Percentiles rank a stretch among this genome's conserved stretches.
Evolutionary conservation across 1,140 invertebrate genomes (phyloP).

Genomic region (Atopsyche davidsoni): DNA sequence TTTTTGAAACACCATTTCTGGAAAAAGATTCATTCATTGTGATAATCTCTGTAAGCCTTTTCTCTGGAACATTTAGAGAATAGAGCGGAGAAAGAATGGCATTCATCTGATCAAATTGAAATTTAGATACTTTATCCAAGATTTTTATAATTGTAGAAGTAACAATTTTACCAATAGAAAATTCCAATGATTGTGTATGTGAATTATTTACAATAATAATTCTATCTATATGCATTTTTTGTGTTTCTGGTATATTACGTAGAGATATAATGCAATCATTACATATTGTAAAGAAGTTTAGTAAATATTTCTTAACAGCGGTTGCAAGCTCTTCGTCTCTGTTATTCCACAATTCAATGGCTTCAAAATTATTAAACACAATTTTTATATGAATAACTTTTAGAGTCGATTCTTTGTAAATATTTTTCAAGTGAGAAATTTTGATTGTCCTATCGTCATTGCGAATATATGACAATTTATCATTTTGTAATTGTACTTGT

Average conservation of each 20-base stretch:
- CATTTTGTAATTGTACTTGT: neutral
- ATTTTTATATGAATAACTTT: conserved; percentile 12
- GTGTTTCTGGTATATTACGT: neutral
- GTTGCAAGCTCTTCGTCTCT: conserved; percentile 10
- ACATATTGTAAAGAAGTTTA: conserved; percentile 12
- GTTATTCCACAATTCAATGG: conserved; percentile 13
- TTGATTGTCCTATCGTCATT: neutral
- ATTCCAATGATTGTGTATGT: neutral
- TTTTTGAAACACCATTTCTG: conserved; percentile 5
- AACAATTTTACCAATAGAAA: conserved; percentile 9
- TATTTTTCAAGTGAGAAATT: neutral
- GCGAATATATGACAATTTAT: conserved; percentile 6
- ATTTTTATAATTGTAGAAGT: conserved; percentile 21
- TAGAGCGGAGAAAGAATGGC: conserved; percentile 11
- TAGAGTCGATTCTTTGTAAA: neutral
- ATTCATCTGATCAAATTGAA: conserved; percentile 19
- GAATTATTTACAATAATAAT: conserved; percentile 10
- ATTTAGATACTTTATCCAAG: conserved; percentile 6
- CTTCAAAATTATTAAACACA: conserved; percentile 19
- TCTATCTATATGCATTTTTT: conserved; percentile 20
- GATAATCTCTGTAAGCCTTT: conserved; percentile 21
- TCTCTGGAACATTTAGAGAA: conserved; percentile 11
- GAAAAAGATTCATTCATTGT: conserved; percentile 18
- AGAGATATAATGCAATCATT: conserved; percentile 16
- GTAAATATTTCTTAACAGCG: conserved; percentile 19